Evolutionary conservation across 2,888 invertebrate species (phyloP).

Genomic region (Netelia virgata): DNA sequence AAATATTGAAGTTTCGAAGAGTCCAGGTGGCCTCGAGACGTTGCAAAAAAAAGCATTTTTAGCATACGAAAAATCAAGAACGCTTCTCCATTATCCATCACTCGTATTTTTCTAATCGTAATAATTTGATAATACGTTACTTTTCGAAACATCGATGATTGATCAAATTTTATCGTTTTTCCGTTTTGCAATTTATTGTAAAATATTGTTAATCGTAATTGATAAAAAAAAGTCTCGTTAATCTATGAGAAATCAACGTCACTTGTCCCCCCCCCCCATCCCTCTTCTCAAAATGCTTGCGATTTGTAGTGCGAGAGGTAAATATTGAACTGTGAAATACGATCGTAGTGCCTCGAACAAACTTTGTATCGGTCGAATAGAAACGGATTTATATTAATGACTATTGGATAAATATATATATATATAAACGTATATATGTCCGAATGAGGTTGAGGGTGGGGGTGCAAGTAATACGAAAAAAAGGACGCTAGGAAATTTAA

Average conservation of each 20-base stretch:
- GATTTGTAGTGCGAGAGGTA: slow-evolving; percentile 7
- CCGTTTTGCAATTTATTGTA: too few species aligned
- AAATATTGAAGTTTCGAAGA: too few species aligned
- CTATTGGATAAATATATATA: background rate
- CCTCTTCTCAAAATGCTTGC: background rate
- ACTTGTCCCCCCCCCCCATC: too few species aligned
- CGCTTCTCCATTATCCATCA: too few species aligned
- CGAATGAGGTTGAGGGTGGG: background rate
- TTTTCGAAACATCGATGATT: too few species aligned
- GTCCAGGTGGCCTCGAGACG: too few species aligned
- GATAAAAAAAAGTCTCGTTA: background rate
- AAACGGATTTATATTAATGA: slow-evolving; percentile 46
- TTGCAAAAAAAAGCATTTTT: too few species aligned
- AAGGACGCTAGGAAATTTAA: background rate
- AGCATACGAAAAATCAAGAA: too few species aligned
- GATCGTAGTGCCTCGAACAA: background rate
- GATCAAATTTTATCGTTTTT: too few species aligned
- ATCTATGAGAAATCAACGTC: slow-evolving; percentile 1
- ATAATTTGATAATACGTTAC: too few species aligned
- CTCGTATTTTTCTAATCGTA: too few species aligned
- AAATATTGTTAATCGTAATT: background rate
- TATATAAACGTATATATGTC: background rate
- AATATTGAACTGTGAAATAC: slow-evolving; percentile 31
- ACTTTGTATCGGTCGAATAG: background rate
- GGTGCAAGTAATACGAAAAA: background rate